Percentiles rank a stretch among this genome's conserved stretches.
Conservation (phyloP, 2,797 vertebrate species). For the Rhinogobio ventralis region DNA sequence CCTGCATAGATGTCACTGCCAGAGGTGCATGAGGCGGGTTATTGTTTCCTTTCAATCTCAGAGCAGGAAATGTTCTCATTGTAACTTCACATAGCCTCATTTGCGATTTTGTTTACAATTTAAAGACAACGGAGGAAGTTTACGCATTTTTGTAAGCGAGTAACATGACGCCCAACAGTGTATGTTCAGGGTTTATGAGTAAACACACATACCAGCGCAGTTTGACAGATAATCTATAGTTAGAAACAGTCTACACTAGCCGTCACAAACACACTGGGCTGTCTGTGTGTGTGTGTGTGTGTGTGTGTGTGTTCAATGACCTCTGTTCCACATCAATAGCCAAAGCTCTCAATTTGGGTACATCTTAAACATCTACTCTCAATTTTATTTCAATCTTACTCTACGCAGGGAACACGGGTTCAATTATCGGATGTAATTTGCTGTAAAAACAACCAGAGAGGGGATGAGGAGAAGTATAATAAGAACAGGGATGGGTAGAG, state of each 20-base stretch:
- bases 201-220: conserved; percentile 1
- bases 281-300: neutral
- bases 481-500: neutral
- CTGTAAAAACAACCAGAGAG: conserved; percentile 41
- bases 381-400: conserved; percentile 47
- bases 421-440: conserved; percentile 45
- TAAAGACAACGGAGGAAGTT: conserved; percentile 20
- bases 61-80: conserved; percentile 47
- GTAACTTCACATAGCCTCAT: conserved; percentile 35
- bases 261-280: neutral
- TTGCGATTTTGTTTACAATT: conserved; percentile 36
- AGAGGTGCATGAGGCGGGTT: conserved; percentile 12
- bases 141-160: conserved; percentile 16
- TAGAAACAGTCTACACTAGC: conserved; percentile 5
- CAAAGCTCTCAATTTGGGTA: conserved; percentile 25
- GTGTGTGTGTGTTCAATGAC: neutral
- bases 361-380: conserved; percentile 41
- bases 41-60: conserved; percentile 40
- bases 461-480: conserved; percentile 32
- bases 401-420: conserved; percentile 15
- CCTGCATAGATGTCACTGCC: conserved; percentile 7
- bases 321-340: conserved; percentile 24
- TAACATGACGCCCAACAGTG: neutral
- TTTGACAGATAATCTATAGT: conserved; percentile 34
- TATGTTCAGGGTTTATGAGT: neutral